These are phyloP conservation scores for Lacanobia oleracea DNA, from an alignment of 2,888 invertebrate genomes.

Conservation along the genomic window DNA sequence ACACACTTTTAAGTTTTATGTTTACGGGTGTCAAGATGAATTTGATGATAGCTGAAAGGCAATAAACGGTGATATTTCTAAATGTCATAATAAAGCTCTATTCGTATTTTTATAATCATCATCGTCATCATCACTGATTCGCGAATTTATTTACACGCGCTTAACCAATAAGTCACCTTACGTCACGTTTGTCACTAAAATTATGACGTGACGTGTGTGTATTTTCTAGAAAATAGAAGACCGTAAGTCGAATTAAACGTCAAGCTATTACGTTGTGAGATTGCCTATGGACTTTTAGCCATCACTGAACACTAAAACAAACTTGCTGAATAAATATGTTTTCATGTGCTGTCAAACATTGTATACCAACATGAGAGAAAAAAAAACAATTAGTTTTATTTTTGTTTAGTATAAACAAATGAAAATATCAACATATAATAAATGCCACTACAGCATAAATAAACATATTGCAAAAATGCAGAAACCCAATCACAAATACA, in stretches of 20 bases:
- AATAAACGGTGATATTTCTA: no score
- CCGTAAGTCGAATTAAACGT: neutral
- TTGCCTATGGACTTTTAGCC: no score
- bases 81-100: neutral
- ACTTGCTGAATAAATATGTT: neutral
- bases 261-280: no score
- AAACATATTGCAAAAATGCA: conserved; percentile 2
- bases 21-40: neutral
- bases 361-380: neutral
- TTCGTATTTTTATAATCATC: neutral
- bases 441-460: neutral
- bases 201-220: no score
- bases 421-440: neutral
- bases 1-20: conserved; percentile 2
- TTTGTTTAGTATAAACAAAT: neutral
- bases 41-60: neutral
- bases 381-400: neutral
- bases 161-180: no score
- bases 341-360: neutral
- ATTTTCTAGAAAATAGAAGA: no score
- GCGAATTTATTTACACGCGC: no score
- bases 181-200: no score
- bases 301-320: neutral
- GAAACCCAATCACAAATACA: conserved; percentile 13
- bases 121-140: no score